A percentile compares a stretch with the other conserved stretches of the same genome.
Conservation (phyloP, 2,797 vertebrate species). For the Gymnoscopelus braueri region DNA sequence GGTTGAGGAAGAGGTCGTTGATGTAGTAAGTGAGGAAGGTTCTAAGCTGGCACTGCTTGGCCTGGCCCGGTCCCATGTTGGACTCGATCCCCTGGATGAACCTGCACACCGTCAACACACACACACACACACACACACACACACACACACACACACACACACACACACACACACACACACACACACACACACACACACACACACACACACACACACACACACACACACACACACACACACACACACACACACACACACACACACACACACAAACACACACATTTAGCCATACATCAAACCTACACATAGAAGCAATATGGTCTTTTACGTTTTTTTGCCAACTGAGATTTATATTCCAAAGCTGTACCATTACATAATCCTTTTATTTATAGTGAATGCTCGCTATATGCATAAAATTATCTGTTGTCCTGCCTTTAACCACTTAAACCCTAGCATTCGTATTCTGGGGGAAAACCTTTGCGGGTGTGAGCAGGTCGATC, state of each 20-base stretch:
- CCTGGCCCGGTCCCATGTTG: slow-evolving; percentile 89
- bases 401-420: too few relatives aligned
- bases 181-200: slow-evolving; percentile 8
- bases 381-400: too few relatives aligned
- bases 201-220: slow-evolving; percentile 1
- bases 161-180: neutral
- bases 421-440: too few relatives aligned
- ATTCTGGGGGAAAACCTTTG: too few relatives aligned
- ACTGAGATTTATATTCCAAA: too few relatives aligned
- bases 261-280: slow-evolving; percentile 4
- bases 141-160: slow-evolving; percentile 7
- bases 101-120: slow-evolving; percentile 71
- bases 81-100: slow-evolving; percentile 96
- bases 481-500: too few relatives aligned
- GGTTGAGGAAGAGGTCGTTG: slow-evolving; percentile 95
- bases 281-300: too few relatives aligned
- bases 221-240: slow-evolving; percentile 4
- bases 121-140: slow-evolving; percentile 5
- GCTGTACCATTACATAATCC: too few relatives aligned
- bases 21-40: slow-evolving; percentile 97
- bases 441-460: too few relatives aligned
- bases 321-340: too few relatives aligned
- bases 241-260: neutral
- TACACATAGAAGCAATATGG: too few relatives aligned
- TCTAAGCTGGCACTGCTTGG: slow-evolving; percentile 93